Percentiles rank a stretch among this genome's conserved stretches.
These are phyloP conservation scores for Bubalus kerabau DNA, from an alignment of 2,113 vertebrate genomes.

Conservation along the genomic window DNA sequence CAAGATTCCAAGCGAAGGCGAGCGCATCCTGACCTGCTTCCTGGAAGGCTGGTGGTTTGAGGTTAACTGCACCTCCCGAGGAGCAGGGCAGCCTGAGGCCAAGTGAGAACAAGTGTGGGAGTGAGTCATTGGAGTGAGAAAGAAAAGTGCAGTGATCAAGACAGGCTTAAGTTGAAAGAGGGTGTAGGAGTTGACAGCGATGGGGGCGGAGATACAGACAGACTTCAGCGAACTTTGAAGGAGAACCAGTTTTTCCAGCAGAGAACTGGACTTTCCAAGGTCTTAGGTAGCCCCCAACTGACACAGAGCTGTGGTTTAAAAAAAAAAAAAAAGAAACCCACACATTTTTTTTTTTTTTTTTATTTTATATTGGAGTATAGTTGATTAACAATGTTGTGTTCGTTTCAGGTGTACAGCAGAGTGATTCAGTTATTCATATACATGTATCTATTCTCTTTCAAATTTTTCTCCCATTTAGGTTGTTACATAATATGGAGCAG, in stretches of 20 bases:
- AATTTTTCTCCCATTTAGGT: background rate
- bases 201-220: background rate
- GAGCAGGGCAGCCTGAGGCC: background rate
- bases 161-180: background rate
- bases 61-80: background rate
- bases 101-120: background rate
- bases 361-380: background rate
- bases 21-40: fast-evolving
- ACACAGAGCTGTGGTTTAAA: background rate
- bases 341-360: background rate
- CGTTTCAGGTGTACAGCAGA: background rate
- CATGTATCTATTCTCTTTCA: background rate
- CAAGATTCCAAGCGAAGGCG: background rate
- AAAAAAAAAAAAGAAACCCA: background rate
- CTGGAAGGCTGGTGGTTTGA: background rate
- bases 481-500: background rate
- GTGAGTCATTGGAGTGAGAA: background rate
- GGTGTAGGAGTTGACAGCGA: background rate
- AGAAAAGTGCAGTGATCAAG: background rate
- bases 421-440: background rate
- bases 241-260: background rate
- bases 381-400: background rate
- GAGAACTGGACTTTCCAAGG: background rate
- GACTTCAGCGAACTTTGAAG: background rate
- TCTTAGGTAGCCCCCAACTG: background rate